phyloP scores from a whole-genome alignment of 2,797 vertebrate species.

The Pristis pectinata region DNA sequence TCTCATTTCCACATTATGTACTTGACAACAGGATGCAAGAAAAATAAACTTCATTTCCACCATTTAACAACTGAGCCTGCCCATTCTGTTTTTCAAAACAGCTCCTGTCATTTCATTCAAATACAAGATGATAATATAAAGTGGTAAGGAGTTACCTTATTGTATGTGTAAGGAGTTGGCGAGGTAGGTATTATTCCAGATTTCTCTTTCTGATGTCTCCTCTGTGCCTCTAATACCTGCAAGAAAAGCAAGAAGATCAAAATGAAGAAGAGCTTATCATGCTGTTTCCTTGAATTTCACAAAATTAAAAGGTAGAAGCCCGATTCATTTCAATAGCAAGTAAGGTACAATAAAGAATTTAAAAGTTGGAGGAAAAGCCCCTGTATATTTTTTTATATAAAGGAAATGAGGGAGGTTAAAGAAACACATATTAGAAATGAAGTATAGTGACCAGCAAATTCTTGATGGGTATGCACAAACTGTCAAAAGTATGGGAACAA shows the following conservation, averaged over 20 bases:
- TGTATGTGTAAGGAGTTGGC: slow-evolving; percentile 96
- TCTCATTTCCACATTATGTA: neutral
- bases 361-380: neutral
- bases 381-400: neutral
- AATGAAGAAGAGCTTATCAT: neutral
- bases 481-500: neutral
- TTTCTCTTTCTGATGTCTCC: slow-evolving; percentile 97
- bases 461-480: neutral
- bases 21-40: neutral
- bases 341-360: neutral
- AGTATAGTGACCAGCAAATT: neutral
- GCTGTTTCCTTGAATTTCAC: neutral
- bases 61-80: neutral
- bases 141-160: slow-evolving; percentile 68
- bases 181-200: slow-evolving; percentile 99
- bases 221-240: slow-evolving; percentile 96
- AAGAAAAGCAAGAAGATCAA: slow-evolving; percentile 37
- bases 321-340: neutral
- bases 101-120: neutral
- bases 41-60: neutral
- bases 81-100: neutral
- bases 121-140: neutral
- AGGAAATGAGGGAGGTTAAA: neutral
- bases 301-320: neutral
- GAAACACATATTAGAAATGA: neutral